phyloP scores from a whole-genome alignment of 2,797 vertebrate genomes.

The Lacerta viridis region DNA sequence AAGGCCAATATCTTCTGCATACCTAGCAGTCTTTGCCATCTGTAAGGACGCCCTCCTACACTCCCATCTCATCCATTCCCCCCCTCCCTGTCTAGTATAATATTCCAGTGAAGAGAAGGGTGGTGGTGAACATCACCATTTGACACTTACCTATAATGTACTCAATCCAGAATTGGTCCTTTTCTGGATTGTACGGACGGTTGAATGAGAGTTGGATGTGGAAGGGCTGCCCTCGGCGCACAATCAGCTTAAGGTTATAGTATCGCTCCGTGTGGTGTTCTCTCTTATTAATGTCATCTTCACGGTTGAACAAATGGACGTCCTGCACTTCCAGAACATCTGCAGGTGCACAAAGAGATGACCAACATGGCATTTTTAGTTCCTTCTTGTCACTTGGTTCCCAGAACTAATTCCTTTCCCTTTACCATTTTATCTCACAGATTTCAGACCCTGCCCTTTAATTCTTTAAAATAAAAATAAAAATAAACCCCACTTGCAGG shows the following conservation, averaged over 20 bases:
- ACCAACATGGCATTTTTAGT: background rate
- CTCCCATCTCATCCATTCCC: background rate
- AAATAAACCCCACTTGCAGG: too few relatives aligned
- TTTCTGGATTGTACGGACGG: constrained; percentile 84
- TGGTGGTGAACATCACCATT: background rate
- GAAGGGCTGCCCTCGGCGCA: constrained; percentile 92
- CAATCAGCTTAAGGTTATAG: constrained; percentile 82
- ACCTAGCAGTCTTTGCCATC: background rate
- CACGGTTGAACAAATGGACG: constrained; percentile 83
- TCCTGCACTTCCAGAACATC: constrained; percentile 86
- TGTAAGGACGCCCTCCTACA: background rate
- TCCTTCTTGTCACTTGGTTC: background rate
- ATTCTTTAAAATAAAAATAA: too few relatives aligned
- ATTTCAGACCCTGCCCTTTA: background rate
- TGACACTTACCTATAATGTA: constrained; percentile 90
- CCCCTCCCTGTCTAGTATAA: background rate
- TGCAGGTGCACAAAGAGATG: constrained; percentile 61
- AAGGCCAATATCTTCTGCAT: too few relatives aligned
- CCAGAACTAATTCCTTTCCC: constrained; percentile 7
- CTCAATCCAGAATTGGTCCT: constrained; percentile 90
- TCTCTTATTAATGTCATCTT: constrained; percentile 84
- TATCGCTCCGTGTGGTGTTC: constrained; percentile 88
- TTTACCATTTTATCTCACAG: background rate
- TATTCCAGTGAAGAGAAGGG: background rate
- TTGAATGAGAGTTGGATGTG: constrained; percentile 87